Percentiles rank a stretch among this genome's conserved stretches.
phyloP scores from a whole-genome alignment of 2,888 invertebrate species.

The Syritta pipiens region DNA sequence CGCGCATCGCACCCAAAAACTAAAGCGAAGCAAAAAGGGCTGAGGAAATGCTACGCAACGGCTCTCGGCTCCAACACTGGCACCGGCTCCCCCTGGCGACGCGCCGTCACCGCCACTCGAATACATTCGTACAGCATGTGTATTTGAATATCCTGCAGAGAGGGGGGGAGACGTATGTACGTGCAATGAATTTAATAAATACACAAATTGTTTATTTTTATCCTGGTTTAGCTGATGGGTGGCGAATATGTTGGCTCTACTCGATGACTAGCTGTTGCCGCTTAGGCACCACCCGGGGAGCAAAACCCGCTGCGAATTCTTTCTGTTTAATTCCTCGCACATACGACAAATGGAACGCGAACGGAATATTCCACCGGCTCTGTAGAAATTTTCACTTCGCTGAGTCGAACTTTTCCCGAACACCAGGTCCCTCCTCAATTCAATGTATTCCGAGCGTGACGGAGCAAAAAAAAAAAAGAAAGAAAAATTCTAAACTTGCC shows the following conservation, averaged over 20 bases:
- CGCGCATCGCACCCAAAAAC: constrained; percentile 11
- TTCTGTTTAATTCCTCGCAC: constrained; percentile 65
- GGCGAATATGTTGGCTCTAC: constrained; percentile 46
- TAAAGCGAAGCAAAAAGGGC: constrained; percentile 13
- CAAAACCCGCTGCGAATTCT: constrained; percentile 7
- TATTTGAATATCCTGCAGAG: constrained; percentile 62
- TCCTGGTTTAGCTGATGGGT: constrained; percentile 63
- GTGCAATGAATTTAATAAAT: constrained; percentile 69
- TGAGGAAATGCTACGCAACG: constrained; percentile 43
- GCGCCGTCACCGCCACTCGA: background rate
- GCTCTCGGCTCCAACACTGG: constrained; percentile 6
- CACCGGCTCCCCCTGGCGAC: background rate
- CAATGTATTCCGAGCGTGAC: constrained; percentile 34
- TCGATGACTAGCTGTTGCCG: constrained; percentile 65
- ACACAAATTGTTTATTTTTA: constrained; percentile 69
- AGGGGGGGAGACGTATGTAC: constrained; percentile 49
- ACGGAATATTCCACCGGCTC: constrained; percentile 45
- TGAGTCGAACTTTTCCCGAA: constrained; percentile 45
- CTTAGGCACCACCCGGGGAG: constrained; percentile 37
- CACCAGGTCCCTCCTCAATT: constrained; percentile 44
- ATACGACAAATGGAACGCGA: constrained; percentile 65
- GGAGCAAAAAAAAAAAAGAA: constrained; percentile 8
- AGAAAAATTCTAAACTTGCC: constrained; percentile 14
- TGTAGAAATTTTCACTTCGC: constrained; percentile 53
- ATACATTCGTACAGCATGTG: constrained; percentile 37